phyloP scores from a whole-genome alignment of 2,113 vertebrate species.

The Sialia sialis region DNA sequence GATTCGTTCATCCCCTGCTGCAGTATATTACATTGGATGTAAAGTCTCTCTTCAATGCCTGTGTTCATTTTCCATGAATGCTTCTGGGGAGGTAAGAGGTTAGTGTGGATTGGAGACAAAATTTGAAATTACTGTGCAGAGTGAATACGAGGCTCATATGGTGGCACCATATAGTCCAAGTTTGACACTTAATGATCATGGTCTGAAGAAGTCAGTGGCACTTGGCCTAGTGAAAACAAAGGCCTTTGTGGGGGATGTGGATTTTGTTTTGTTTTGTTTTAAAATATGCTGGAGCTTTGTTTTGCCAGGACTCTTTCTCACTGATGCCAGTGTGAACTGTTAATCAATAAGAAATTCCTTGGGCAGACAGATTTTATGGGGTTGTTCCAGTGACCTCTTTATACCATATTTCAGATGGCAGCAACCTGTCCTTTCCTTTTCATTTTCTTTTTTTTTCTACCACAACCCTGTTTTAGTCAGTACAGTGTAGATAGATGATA shows the following conservation, averaged over 20 bases:
- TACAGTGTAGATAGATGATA: background rate
- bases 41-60: background rate
- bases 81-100: background rate
- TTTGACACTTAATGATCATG: background rate
- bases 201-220: slow-evolving; percentile 17
- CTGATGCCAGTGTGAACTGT: background rate
- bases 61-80: background rate
- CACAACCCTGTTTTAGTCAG: background rate
- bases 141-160: background rate
- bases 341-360: slow-evolving; percentile 17
- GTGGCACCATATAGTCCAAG: background rate
- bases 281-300: background rate
- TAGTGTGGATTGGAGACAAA: background rate
- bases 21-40: rapidly evolving
- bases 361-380: background rate
- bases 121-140: background rate
- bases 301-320: slow-evolving; percentile 24
- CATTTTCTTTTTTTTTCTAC: background rate
- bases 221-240: slow-evolving; percentile 27
- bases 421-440: background rate
- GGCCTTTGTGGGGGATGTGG: background rate
- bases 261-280: slow-evolving; percentile 13
- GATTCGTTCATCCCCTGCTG: background rate
- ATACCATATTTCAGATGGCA: background rate
- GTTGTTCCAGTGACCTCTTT: background rate